Conservation (phyloP, 2,113 vertebrate genomes). For the Hypomesus transpacificus region DNA sequence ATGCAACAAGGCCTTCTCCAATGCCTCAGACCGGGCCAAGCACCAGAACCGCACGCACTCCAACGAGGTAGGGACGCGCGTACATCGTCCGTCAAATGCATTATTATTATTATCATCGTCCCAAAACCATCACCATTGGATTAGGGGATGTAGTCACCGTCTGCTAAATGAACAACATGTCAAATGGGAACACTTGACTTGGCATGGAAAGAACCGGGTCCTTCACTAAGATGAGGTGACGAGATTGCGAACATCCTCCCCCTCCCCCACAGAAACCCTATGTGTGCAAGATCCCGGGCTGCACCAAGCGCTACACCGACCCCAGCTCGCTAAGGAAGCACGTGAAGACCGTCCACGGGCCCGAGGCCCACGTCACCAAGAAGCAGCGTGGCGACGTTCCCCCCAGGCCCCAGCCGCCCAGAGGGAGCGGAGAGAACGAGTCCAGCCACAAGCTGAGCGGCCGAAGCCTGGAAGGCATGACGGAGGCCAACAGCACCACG, state of each 20-base stretch:
- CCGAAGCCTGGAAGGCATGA: conserved; percentile 68
- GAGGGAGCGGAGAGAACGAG: conserved; percentile 85
- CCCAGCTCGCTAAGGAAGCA: conserved; percentile 98
- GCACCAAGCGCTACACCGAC: conserved; percentile 96
- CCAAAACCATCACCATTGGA: background rate
- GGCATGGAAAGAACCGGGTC: background rate
- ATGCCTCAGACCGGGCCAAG: conserved; percentile 95
- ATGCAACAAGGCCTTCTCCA: conserved; percentile 99
- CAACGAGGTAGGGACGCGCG: conserved; percentile 80
- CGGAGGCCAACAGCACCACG: conserved; percentile 78
- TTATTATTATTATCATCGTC: background rate
- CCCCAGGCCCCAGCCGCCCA: conserved; percentile 74
- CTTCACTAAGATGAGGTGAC: conserved; percentile 5
- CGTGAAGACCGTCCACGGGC: conserved; percentile 95
- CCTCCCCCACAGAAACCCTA: conserved; percentile 86
- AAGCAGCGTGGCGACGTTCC: conserved; percentile 86
- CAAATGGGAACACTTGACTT: background rate
- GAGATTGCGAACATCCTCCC: background rate
- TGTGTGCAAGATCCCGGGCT: conserved; percentile 94
- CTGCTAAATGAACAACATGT: too few relatives aligned
- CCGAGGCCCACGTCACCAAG: conserved; percentile 95
- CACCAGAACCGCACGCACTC: conserved; percentile 99
- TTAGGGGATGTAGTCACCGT: too few relatives aligned
- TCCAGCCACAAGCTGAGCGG: conserved; percentile 70
- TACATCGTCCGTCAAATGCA: background rate